These are phyloP conservation scores for Lagopus leucura DNA, from an alignment of 2,113 vertebrate genomes.

Conservation along the genomic window DNA sequence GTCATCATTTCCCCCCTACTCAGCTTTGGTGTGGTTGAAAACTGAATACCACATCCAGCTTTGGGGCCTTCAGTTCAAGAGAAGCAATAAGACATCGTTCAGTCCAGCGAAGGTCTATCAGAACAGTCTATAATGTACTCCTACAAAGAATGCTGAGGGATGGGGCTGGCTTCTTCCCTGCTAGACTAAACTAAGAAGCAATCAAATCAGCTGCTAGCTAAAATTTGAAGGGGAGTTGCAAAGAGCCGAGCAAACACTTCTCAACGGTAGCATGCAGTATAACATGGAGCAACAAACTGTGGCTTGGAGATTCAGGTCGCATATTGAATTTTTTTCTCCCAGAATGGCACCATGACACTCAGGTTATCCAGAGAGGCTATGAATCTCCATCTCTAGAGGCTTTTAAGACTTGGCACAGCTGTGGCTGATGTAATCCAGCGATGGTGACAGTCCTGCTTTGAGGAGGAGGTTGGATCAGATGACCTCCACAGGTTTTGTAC, in stretches of 20 bases:
- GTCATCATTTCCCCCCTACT: neutral
- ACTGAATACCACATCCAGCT: neutral
- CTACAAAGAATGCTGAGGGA: neutral
- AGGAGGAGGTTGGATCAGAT: neutral
- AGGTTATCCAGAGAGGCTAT: neutral
- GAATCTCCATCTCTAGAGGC: neutral
- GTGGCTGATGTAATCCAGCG: neutral
- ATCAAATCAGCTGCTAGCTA: neutral
- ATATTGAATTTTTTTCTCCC: neutral
- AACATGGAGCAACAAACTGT: neutral
- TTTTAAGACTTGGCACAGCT: neutral
- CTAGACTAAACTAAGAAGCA: neutral
- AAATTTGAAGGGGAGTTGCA: neutral
- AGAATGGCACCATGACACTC: neutral
- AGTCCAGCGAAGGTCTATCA: neutral
- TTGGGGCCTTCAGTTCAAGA: neutral
- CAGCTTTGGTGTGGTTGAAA: neutral
- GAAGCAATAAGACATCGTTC: neutral
- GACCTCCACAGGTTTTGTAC: neutral
- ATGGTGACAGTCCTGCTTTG: neutral
- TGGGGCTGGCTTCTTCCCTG: neutral
- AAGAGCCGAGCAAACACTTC: neutral
- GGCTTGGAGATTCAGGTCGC: neutral
- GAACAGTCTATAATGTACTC: neutral
- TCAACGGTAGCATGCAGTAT: accelerated